Base-by-base conservation (phyloP, 1,140 invertebrate species). In the Parapsyche elsis region DNA sequence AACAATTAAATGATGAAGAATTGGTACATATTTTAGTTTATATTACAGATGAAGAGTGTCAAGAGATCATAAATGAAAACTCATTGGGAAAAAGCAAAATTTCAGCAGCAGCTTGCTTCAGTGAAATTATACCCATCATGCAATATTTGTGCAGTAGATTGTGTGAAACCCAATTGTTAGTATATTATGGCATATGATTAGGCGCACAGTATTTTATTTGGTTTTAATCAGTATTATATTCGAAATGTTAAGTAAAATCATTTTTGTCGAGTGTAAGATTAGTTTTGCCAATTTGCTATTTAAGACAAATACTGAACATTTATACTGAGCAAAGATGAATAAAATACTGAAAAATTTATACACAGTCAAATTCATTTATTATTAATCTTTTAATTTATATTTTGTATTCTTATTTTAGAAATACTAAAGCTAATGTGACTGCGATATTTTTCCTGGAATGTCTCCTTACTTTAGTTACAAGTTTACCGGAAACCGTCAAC, bases 121-220 rank as follows among this genome's bases (percentile, higher is more conserved):
- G 96, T 85, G 96, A 98, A 89, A 93, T 95, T 0, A 93, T 97
- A 80, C 95, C 95, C 0, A 94, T 98, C 71, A 93, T 97, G 86
- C 95, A 96, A 82, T 97, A 95, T 85, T 92, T 97, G 61, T 96
- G 95, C 86, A 94, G 95, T 83, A 93, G 95, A 84, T 87, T 98
- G 9, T 93, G 95, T 76, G 94, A 95, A 87, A 93, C 93, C 16
- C 94, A 95, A 87, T 90, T 92, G 94, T 95, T 89, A 89, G 88
- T 87, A 70, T 23, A 46, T 49, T 70, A 38, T 71, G 26, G 57
- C 76, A 46, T 23, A 9, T 49, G 5, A 73, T 38, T 16, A 23
- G n/a, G n/a, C n/a, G n/a, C n/a, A n/a, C n/a, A n/a, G 9, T 38
- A 10, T 10, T 9, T 10, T 5, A 59, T n/a, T 16, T 26, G 1